Base-by-base conservation (phyloP, 2,888 invertebrate species). In the Yponomeuta malinellus region DNA sequence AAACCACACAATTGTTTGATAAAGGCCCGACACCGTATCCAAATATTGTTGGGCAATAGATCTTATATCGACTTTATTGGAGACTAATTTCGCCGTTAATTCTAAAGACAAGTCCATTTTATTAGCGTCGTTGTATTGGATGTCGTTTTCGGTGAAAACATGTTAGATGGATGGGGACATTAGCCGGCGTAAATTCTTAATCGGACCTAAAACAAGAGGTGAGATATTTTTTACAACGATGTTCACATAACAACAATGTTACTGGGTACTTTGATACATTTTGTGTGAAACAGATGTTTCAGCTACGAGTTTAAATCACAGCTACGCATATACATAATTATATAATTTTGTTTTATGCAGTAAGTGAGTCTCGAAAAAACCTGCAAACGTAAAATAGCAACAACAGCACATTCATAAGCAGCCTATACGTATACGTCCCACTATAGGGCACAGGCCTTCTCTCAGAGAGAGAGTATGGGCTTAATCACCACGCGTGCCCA, bases 1-100 rank as follows among this genome's bases (percentile, higher is more conserved):
- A 88, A 87, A 85, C 78, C 80, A 78, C 78, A 78, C 80, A 78
- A 83, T 82, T 78, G 82, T 81, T n/a, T 83, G 81, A 82, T 82
- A 83, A 85, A 83, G 79, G 84, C 81, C 78, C 76, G 77, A 78
- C 76, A 77, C 67, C 43, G 75, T 71, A 81, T 85, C 64, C 64
- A 29, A 31, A 64, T 29, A 64, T 23, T 64, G 64, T 64, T 64
- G 23, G 23, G 85, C 79, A 83, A 76, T 75, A 82, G 71, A 69
- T 48, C 15, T 52, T 15, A 29, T 31, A 66, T 71, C 23, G 64
- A 37, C 29, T 48, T 71, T 43, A 23, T 69, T 15, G 15, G 12
- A 48, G 29, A 37, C 15, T 43, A 69, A 23, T 69, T 29, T 48
- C 48, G 9, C n/a, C 23, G 52, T 23, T 52, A 29, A 23, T 64